Percentiles rank a stretch among this genome's conserved stretches.
These are phyloP conservation scores for Chorisops tibialis DNA, from an alignment of 2,888 invertebrate species.

Conservation along the genomic window DNA sequence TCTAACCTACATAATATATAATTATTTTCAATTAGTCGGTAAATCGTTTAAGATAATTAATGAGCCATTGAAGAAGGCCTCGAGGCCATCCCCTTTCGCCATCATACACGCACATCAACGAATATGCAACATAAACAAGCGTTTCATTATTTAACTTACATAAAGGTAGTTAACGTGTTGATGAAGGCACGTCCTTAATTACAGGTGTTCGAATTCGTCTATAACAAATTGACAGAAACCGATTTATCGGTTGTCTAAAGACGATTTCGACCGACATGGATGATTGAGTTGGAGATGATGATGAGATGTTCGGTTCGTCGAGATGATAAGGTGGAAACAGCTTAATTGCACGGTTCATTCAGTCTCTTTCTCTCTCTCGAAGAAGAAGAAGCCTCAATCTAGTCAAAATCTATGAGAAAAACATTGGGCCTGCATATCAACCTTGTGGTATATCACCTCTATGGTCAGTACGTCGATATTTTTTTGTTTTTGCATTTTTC, in stretches of 20 bases:
- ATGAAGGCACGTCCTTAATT: conserved; percentile 33
- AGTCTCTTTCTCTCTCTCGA: too few relatives aligned
- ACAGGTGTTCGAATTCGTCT: conserved; percentile 28
- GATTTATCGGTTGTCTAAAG: conserved; percentile 20
- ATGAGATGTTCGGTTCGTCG: background rate
- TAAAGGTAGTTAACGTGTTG: conserved; percentile 29
- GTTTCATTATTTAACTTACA: conserved; percentile 20
- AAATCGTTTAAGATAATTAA: conserved; percentile 24
- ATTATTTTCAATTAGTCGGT: conserved; percentile 20
- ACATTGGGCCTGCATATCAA: conserved; percentile 2
- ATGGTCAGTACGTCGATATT: background rate
- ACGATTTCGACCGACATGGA: background rate
- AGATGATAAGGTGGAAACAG: conserved; percentile 9
- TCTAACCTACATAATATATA: conserved; percentile 1
- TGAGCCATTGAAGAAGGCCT: conserved; percentile 1
- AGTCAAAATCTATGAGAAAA: too few relatives aligned
- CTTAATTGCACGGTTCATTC: conserved; percentile 17
- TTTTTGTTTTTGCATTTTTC: background rate
- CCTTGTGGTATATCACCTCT: conserved; percentile 7
- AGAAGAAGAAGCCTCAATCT: too few relatives aligned
- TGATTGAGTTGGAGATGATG: conserved; percentile 1
- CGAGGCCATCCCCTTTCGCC: background rate
- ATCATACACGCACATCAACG: background rate
- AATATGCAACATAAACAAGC: background rate
- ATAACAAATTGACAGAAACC: conserved; percentile 29